A percentile compares a stretch with the other conserved stretches of the same genome.
These are phyloP conservation scores for Styela plicata DNA, from an alignment of 23 tunicate genomes.

Conservation along the genomic window DNA sequence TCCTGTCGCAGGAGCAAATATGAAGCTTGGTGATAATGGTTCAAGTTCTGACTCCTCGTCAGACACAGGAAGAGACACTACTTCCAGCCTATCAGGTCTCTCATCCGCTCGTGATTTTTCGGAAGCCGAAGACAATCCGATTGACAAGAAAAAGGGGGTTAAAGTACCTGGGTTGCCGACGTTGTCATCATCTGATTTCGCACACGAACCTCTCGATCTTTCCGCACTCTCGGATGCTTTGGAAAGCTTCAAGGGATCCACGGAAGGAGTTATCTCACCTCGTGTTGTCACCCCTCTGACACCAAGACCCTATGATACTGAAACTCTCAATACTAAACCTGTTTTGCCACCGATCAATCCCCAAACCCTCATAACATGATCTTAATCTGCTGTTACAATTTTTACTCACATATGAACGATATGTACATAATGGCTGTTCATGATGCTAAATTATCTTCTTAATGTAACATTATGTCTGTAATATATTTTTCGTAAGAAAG, in stretches of 20 bases:
- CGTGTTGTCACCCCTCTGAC: constrained; percentile 57
- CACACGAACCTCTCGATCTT: constrained; percentile 57
- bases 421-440: too few relatives aligned
- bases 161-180: constrained; percentile 19
- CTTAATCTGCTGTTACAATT: too few relatives aligned
- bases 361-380: background rate
- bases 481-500: too few relatives aligned
- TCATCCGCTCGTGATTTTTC: constrained; percentile 81
- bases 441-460: too few relatives aligned
- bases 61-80: constrained; percentile 49
- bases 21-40: constrained; percentile 14
- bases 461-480: too few relatives aligned
- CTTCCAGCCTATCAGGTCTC: constrained; percentile 62
- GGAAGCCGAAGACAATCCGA: constrained; percentile 48
- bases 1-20: constrained; percentile 18
- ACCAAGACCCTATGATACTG: constrained; percentile 37
- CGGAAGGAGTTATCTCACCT: constrained; percentile 34
- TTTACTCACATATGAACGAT: too few relatives aligned
- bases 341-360: constrained; percentile 75
- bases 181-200: constrained; percentile 17
- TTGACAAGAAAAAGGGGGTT: constrained; percentile 8
- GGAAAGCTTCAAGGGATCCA: constrained; percentile 61
- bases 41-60: constrained; percentile 40
- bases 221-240: constrained; percentile 65
- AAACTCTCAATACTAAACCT: constrained; percentile 48